Evolutionary conservation across 2,113 vertebrate genomes (phyloP).

Genomic region (Tauraco erythrolophus): DNA sequence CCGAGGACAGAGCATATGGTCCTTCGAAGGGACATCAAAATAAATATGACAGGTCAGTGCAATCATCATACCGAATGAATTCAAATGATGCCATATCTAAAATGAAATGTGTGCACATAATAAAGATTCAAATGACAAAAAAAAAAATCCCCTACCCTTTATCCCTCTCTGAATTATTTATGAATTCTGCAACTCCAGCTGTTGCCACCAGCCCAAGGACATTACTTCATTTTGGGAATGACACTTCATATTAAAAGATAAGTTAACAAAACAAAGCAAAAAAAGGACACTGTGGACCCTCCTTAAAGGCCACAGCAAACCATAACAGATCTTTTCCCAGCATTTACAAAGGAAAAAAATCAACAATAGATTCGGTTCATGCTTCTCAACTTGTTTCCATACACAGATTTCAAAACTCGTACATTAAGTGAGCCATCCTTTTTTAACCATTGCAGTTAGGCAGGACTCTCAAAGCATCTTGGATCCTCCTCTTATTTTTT

Average conservation of each 20-base stretch:
- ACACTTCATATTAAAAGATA: constrained; percentile 29
- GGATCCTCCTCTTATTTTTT: not conserved
- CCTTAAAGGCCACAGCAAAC: not conserved
- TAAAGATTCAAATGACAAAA: constrained; percentile 55
- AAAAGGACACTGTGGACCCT: not conserved
- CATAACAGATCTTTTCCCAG: not conserved
- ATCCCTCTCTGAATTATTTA: constrained; percentile 67
- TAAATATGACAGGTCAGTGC: constrained; percentile 66
- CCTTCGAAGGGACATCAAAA: constrained; percentile 56
- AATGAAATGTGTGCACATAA: constrained; percentile 45
- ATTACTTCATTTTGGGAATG: constrained; percentile 45
- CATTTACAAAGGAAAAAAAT: not conserved
- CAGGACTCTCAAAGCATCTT: not conserved
- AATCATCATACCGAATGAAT: constrained; percentile 51
- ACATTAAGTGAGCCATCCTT: not conserved
- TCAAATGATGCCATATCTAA: constrained; percentile 47
- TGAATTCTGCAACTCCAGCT: constrained; percentile 57
- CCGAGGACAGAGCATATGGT: constrained; percentile 59
- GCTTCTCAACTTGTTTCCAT: constrained; percentile 8
- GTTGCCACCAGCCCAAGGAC: constrained; percentile 65
- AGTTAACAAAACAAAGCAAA: not conserved
- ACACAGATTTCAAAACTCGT: not conserved
- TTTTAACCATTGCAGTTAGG: not conserved
- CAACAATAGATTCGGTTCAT: not conserved
- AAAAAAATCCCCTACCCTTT: constrained; percentile 7